Evolutionary conservation across 1,140 invertebrate species (phyloP).

Genomic region (Patella vulgata): DNA sequence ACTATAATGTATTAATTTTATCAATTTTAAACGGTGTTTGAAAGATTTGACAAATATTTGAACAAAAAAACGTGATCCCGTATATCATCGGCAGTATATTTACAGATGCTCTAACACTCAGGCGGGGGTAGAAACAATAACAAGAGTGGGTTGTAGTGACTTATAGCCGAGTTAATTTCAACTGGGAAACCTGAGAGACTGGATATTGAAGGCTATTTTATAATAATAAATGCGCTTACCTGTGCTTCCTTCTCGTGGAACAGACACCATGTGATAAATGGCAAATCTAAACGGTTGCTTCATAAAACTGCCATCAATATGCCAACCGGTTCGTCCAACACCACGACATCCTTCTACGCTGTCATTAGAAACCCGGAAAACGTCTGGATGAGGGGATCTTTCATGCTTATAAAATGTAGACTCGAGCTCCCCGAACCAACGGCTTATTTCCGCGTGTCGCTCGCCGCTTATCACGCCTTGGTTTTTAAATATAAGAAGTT

Average conservation of each 20-base stretch:
- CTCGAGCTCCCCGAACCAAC: constrained; percentile 70
- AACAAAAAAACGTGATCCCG: too few species aligned
- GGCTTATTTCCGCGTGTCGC: constrained; percentile 69
- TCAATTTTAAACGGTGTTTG: too few species aligned
- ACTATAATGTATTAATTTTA: too few species aligned
- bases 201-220: too few species aligned
- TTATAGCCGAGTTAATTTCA: too few species aligned
- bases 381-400: constrained; percentile 68
- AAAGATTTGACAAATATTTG: too few species aligned
- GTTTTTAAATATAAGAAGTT: constrained; percentile 68
- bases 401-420: constrained; percentile 70
- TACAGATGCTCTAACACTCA: too few species aligned
- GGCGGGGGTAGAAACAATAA: too few species aligned
- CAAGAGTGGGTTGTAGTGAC: too few species aligned
- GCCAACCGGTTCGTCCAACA: constrained; percentile 70
- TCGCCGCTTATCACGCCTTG: constrained; percentile 66
- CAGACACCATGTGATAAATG: constrained; percentile 66
- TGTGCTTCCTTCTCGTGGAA: constrained; percentile 66
- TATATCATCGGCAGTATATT: too few species aligned
- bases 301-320: constrained; percentile 71
- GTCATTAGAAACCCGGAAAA: constrained; percentile 70
- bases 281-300: constrained; percentile 67
- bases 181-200: too few species aligned
- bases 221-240: too few species aligned
- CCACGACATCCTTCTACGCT: constrained; percentile 67